A percentile compares a stretch with the other conserved stretches of the same genome.
These are phyloP conservation scores for Percopsis transmontana DNA, from an alignment of 2,113 vertebrate species.

Conservation along the genomic window DNA sequence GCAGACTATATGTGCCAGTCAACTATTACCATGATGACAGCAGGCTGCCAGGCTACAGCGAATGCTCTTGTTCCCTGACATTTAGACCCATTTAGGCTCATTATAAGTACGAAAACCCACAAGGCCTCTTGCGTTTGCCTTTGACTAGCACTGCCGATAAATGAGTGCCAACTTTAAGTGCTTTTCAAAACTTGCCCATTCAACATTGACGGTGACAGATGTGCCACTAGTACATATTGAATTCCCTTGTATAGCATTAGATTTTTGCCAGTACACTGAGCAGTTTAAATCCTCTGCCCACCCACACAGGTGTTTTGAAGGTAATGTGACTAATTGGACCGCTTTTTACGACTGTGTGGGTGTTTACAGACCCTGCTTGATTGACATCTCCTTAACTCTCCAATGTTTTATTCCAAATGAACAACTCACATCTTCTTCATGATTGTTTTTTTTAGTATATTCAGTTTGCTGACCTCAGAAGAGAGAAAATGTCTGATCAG, in stretches of 20 bases:
- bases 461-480: too few species aligned
- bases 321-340: too few species aligned
- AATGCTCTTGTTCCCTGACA: conserved; percentile 46
- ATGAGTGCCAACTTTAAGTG: conserved; percentile 33
- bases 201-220: background rate
- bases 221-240: too few species aligned
- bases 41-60: conserved; percentile 43
- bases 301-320: too few species aligned
- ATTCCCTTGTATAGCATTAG: background rate
- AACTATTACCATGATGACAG: conserved; percentile 54
- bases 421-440: too few species aligned
- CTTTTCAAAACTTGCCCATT: conserved; percentile 11
- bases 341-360: too few species aligned
- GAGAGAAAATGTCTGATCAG: background rate
- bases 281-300: conserved; percentile 4
- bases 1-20: conserved; percentile 60
- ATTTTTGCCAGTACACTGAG: conserved; percentile 12
- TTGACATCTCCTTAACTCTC: too few species aligned
- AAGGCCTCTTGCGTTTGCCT: conserved; percentile 23
- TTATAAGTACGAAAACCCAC: conserved; percentile 41
- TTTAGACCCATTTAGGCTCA: conserved; percentile 44
- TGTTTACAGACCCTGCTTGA: too few species aligned
- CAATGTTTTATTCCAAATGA: too few species aligned
- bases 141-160: conserved; percentile 31
- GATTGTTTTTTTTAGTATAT: too few species aligned